Base-by-base conservation (phyloP, 1,140 invertebrate genomes). In the Pseudomyrmex pallidus region DNA sequence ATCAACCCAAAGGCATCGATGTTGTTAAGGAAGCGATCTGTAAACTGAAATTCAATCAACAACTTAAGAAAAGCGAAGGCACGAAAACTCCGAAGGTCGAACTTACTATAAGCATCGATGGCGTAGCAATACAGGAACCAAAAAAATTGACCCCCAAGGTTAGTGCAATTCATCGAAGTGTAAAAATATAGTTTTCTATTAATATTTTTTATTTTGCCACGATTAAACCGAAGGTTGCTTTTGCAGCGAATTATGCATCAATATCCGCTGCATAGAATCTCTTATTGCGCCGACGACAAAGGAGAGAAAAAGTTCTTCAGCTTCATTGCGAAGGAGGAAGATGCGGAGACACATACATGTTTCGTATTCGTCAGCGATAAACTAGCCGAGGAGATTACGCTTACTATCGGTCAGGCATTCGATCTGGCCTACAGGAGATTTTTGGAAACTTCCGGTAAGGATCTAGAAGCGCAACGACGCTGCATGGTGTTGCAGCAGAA, bases 301-400 rank as follows among this genome's bases (percentile, higher is more conserved):
- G 98, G 98, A 57, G 98, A 99, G 74, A 99, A 99, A 92, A 98
- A 98, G 89, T 99, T 99, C 95, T 99, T 99, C 94, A 97, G 97
- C 90, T 99, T 99, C 93, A 99, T 99, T 89, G 98, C 98, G 50
- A 99, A 99, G 95, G 97, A 98, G 87, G 96, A 96, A 8, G 95
- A 96, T 20, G 95, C 96, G 63, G 98, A 99, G 87, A 96, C 96
- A 87, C 98, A 99, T 92, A 97, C 97, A 90, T 99, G 98, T 92
- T 99, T 99, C 94, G 98, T 99, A 1, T 99, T 99, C 91, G 97
- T 99, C 72, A 99, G 98, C 85, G 98, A 99, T 90, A 99, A 99
- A 95, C 95, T 99, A 90, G 98, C 98, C 8, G 98, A 99, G 89
- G 98, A 99, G 92, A 99, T 99, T 78, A 99, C 98, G 10, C 94